Percentiles rank a stretch among this genome's conserved stretches.
phyloP scores from a whole-genome alignment of 2,113 vertebrate genomes.

The Cisticola juncidis region DNA sequence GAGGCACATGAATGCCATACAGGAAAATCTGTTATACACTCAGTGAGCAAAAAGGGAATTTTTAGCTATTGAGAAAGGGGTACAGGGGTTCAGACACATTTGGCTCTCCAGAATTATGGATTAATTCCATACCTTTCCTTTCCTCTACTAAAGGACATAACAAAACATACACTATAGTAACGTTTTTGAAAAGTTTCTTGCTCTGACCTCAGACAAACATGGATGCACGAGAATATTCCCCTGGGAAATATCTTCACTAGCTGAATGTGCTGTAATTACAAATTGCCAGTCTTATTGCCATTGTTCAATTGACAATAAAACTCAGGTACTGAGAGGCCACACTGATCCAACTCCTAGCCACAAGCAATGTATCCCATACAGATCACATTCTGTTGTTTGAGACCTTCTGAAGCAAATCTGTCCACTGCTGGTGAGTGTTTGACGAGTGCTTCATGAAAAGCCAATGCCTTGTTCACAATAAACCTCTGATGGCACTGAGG shows the following conservation, averaged over 20 bases:
- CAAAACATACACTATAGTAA: background rate
- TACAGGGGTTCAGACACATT: background rate
- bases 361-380: background rate
- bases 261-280: conserved; percentile 11
- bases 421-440: background rate
- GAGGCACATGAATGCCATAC: background rate
- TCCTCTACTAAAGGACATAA: background rate
- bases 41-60: background rate
- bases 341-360: background rate
- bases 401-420: background rate
- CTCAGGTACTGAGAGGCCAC: background rate
- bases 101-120: background rate
- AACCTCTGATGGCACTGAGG: background rate
- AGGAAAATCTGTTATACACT: background rate
- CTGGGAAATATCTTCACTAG: background rate
- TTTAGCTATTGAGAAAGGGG: conserved; percentile 7
- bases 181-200: background rate
- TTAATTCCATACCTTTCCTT: background rate
- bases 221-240: background rate
- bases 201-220: conserved; percentile 15
- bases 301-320: background rate
- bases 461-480: background rate
- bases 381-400: background rate
- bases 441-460: background rate
- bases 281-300: background rate